Evolutionary conservation across 2,888 invertebrate species (phyloP), one percentile per base, ranked within the genome.

Genomic region (Lepidonotus clava): DNA sequence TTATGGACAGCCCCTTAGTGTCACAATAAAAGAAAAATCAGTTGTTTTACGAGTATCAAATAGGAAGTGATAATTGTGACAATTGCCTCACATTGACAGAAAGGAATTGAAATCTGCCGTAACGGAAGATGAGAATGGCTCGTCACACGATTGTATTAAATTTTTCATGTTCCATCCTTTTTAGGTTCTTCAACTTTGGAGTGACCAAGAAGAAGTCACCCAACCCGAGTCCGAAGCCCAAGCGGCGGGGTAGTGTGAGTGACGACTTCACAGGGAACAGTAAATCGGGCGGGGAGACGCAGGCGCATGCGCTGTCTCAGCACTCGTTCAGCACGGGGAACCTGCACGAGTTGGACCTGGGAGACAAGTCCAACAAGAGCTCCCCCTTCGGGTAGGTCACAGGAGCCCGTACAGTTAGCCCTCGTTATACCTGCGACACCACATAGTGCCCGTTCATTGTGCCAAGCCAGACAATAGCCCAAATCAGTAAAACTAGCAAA

Each of bases 291-390:
- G 36, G 66, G 36, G 80, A 80, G 46, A 38, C 24, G 1, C 24
- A 24, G 28, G 80, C 21, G 24, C 61, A 53, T 24, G 67, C 21
- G 5, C 51, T 83, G 34, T 83, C 83, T n/a, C 96, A 97, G 85
- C 97, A 98, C 94, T 97, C 97, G 34, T 97, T 97, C 94, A 97
- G 97, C 92, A 98, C 98, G 94, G 97, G 97, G 92, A 98, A 98
- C 95, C 96, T 98, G 89, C 96, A 96, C 93, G 93, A 93, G 80
- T 90, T 94, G 85, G 97, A 97, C 92, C 46, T 46, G 18, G 46
- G 40, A 6, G 86, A 86, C 36, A 86, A 76, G 53, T 86, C 86
- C 21, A 84, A 36, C 36, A 83, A 83, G 41, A 86, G 83, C 32
- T 86, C 86, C 4, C 86, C 86, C 6, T 84, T 84, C 53, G 86